Percentiles rank a stretch among this genome's conserved stretches.
phyloP scores from a whole-genome alignment of 1,140 invertebrate species.

The Hesperophylax magnus region DNA sequence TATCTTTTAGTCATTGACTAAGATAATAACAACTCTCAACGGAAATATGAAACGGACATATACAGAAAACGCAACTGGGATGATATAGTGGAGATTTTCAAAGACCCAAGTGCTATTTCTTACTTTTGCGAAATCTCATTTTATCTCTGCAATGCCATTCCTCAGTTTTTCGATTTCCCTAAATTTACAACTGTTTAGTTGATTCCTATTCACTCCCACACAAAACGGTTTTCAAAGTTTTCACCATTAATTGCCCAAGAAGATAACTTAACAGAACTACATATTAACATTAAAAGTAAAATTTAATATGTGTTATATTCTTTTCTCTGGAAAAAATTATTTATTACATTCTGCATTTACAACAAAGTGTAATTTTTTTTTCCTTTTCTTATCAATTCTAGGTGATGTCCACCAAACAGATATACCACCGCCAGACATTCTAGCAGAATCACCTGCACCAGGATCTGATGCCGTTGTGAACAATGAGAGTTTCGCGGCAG shows the following conservation, averaged over 20 bases:
- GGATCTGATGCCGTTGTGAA: neutral
- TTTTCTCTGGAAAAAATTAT: too few species aligned
- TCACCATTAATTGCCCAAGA: too few species aligned
- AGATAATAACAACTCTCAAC: too few species aligned
- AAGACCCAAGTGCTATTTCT: neutral
- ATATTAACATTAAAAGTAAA: neutral
- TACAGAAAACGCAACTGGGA: too few species aligned
- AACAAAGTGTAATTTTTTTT: neutral
- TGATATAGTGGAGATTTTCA: too few species aligned
- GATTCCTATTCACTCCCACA: neutral
- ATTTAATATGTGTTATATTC: neutral
- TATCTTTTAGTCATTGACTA: too few species aligned
- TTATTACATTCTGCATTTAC: neutral
- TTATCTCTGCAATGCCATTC: neutral
- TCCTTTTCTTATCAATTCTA: neutral
- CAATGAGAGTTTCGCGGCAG: neutral
- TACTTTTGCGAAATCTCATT: neutral
- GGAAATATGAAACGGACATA: too few species aligned
- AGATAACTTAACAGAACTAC: too few species aligned
- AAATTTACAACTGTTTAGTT: neutral
- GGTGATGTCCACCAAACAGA: neutral
- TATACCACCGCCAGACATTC: neutral
- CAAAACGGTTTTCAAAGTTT: neutral
- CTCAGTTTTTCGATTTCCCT: neutral
- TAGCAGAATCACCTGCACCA: neutral